Percentiles rank a stretch among this genome's conserved stretches.
phyloP scores from a whole-genome alignment of 2,888 invertebrate genomes.

The Lasioglossum zephyrum region DNA sequence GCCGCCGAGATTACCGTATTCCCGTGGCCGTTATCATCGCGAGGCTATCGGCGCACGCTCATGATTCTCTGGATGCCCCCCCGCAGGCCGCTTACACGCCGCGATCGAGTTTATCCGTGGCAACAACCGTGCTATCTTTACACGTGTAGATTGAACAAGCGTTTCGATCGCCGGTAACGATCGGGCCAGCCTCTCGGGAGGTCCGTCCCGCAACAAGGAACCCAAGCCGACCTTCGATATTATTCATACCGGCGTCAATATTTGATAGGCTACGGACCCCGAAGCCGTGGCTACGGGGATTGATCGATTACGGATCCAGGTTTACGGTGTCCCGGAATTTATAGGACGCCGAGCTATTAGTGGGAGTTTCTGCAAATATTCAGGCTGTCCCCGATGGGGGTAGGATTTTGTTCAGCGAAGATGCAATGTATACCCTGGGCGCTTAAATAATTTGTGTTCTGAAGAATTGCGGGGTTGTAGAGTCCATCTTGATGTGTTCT shows the following conservation, averaged over 20 bases:
- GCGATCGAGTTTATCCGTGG: conserved; percentile 67
- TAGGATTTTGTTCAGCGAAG: neutral
- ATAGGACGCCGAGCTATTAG: neutral
- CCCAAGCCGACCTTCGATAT: neutral
- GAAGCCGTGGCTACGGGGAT: neutral
- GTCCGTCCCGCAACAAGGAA: conserved; percentile 7
- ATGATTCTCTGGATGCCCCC: conserved; percentile 68
- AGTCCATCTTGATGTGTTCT: neutral
- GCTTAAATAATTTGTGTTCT: neutral
- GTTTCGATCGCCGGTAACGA: conserved; percentile 47
- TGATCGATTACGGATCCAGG: neutral
- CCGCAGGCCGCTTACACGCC: conserved; percentile 60
- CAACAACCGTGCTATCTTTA: conserved; percentile 56
- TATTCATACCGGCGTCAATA: conserved; percentile 13
- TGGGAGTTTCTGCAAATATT: neutral
- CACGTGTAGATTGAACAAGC: conserved; percentile 68
- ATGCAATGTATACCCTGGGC: neutral
- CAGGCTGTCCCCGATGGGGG: neutral
- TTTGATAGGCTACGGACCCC: neutral
- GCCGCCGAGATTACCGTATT: conserved; percentile 62
- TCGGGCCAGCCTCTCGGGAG: conserved; percentile 33
- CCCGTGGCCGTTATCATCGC: conserved; percentile 70
- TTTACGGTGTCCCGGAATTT: neutral
- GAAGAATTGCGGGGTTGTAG: neutral
- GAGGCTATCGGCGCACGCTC: conserved; percentile 68